These are phyloP conservation scores for Fukomys damarensis DNA, from an alignment of 2,113 vertebrate species.

Conservation along the genomic window DNA sequence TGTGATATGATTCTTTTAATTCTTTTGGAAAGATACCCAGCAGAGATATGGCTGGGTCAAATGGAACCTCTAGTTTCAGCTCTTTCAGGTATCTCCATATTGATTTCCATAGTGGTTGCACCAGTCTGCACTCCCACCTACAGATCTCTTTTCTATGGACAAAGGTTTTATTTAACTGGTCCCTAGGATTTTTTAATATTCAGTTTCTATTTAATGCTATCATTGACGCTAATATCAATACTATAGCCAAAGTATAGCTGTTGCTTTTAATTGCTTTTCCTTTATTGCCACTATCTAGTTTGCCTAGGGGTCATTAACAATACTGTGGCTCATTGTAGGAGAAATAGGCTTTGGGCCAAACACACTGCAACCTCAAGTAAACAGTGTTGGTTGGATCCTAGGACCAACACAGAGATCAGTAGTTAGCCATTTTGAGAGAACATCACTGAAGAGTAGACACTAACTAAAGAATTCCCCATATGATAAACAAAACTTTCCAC, in stretches of 20 bases:
- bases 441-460: not conserved
- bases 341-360: not conserved
- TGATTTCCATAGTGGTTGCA: too few species aligned
- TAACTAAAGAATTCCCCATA: not conserved
- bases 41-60: too few species aligned
- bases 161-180: not conserved
- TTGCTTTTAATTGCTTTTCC: not conserved
- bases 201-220: not conserved
- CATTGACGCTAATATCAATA: not conserved
- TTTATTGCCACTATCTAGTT: not conserved
- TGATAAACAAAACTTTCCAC: not conserved
- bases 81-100: too few species aligned
- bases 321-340: not conserved
- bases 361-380: not conserved
- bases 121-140: too few species aligned
- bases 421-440: not conserved
- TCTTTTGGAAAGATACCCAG: too few species aligned
- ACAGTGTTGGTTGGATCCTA: not conserved
- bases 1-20: too few species aligned
- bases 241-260: not conserved
- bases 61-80: too few species aligned
- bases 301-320: not conserved
- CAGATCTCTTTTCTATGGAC: not conserved
- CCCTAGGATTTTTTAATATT: not conserved
- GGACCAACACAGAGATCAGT: not conserved